These are phyloP conservation scores for Trichosurus vulpecula DNA, from an alignment of 2,797 vertebrate genomes.

Conservation along the genomic window DNA sequence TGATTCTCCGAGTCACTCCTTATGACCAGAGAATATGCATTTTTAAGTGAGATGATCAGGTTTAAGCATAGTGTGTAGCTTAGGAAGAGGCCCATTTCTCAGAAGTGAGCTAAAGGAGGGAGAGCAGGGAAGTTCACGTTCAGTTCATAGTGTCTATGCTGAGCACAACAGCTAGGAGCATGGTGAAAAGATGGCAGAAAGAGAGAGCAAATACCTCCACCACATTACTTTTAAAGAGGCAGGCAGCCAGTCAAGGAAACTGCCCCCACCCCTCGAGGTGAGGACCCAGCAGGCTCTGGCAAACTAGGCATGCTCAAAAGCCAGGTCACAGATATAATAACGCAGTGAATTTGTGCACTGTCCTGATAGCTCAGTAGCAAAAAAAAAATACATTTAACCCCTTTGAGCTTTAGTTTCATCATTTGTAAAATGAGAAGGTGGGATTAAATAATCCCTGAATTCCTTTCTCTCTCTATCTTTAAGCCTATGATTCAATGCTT, in stretches of 20 bases:
- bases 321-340: too few relatives aligned
- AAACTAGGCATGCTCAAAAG: too few relatives aligned
- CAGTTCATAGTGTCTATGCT: neutral
- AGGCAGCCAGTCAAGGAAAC: neutral
- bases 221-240: neutral
- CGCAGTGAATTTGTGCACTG: neutral
- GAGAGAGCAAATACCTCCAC: neutral
- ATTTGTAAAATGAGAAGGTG: too few relatives aligned
- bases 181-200: neutral
- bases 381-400: neutral
- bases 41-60: neutral
- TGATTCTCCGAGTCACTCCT: neutral
- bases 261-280: neutral
- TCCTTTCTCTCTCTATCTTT: neutral
- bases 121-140: neutral
- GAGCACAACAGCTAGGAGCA: neutral
- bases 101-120: neutral
- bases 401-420: neutral
- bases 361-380: neutral
- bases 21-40: neutral
- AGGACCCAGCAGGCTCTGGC: too few relatives aligned
- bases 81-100: neutral
- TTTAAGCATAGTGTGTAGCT: too few relatives aligned
- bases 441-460: neutral
- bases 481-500: neutral